Evolutionary conservation across 2,888 invertebrate species (phyloP), one percentile per base, ranked within the genome.

Genomic region (Chrysolina oricalcia): DNA sequence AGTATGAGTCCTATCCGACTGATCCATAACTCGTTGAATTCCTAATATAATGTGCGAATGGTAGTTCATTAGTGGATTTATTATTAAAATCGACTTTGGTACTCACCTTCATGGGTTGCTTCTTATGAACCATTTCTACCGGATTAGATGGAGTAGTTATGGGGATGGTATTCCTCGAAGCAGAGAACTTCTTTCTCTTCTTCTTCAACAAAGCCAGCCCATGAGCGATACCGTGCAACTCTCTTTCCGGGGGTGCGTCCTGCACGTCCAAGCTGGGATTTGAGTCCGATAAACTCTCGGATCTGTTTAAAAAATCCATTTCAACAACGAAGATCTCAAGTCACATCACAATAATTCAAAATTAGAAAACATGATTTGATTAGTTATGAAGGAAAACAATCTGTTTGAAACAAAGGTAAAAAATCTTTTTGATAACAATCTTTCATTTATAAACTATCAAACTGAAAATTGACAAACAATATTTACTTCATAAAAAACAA

Each of bases 171-270:
- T 93, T 93, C 83, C 95, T 91, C 75, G 95, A 95, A 79, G 95
- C 93, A 0, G 95, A 95, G 89, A 95, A 96, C 87, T 95, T 95
- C 89, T 95, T 95, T 79, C 95, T 92, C 88, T 95, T 96, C 86
- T 93, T 93, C 86, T 94, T 94, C 72, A 96, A 90, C 27, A 94
- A 92, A 1, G 95, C 94, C 78, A 95, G 90, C 70, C 95, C 94
- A 40, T 91, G 89, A 3, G 88, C 87, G 71, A 92, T 84, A 1
- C 89, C 89, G 81, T 89, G 87, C 23, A 85, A 70, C 81, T 86
- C 82, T 83, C 87, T 83, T 76, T 86, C 73, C 80, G 82, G 78
- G 50, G 66, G 74, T 48, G 72, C 72, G 19, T 77, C 72, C 6
- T 78, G 79, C 1, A 84, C 87, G 71, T 91, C 91, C 78, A 92